A percentile compares a stretch with the other conserved stretches of the same genome.
These are phyloP conservation scores for Brachionus koreanus DNA, from an alignment of 1,140 invertebrate genomes.

Conservation along the genomic window DNA sequence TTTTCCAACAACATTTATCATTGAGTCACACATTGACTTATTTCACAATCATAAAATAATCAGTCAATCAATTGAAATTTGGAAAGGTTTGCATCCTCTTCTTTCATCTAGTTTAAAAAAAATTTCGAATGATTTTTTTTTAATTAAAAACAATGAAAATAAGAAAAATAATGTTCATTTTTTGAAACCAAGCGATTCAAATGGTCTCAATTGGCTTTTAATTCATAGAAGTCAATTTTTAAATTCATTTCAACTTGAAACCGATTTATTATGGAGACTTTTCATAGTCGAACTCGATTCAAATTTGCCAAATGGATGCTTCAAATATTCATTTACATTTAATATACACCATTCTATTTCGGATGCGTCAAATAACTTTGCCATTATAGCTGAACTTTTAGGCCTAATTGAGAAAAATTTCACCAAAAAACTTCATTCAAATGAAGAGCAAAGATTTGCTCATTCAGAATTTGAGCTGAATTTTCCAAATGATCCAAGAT, in stretches of 20 bases:
- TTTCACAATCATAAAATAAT: background rate
- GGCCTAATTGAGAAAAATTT: background rate
- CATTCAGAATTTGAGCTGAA: background rate
- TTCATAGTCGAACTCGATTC: background rate
- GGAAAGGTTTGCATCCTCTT: background rate
- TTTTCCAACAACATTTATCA: background rate
- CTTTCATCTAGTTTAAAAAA: background rate
- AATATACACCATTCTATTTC: background rate
- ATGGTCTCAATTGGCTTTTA: background rate
- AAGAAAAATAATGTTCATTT: background rate
- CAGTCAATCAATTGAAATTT: background rate
- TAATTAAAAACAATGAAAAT: background rate
- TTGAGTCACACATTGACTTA: background rate
- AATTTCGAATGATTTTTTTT: background rate
- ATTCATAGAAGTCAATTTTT: background rate
- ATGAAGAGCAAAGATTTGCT: background rate
- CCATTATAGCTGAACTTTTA: background rate
- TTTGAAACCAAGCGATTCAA: background rate
- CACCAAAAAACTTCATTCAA: background rate
- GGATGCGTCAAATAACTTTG: constrained; percentile 16
- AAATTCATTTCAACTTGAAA: background rate
- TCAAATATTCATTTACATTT: background rate
- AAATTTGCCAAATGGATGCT: background rate
- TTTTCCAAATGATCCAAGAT: constrained; percentile 6
- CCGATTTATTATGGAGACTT: constrained; percentile 4